A percentile compares a stretch with the other conserved stretches of the same genome.
These are phyloP conservation scores for Pungitius pungitius DNA, from an alignment of 2,113 vertebrate species.

Conservation along the genomic window DNA sequence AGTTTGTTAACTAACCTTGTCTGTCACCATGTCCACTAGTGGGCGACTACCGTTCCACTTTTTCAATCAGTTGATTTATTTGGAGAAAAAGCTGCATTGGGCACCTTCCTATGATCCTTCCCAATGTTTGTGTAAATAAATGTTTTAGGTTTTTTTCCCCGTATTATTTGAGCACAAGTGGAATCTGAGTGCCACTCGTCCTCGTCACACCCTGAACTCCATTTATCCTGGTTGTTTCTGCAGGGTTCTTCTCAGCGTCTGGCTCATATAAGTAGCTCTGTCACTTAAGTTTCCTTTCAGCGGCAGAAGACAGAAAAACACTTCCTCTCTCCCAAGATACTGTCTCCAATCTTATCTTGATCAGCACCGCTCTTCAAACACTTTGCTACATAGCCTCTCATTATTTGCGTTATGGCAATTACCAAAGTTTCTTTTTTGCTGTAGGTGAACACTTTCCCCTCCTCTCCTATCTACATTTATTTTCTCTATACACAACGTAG, in stretches of 20 bases:
- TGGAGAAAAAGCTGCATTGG: slow-evolving; percentile 7
- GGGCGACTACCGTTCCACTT: slow-evolving; percentile 35
- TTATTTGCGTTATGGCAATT: slow-evolving; percentile 79
- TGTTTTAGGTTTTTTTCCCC: background rate
- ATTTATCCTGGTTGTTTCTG: slow-evolving; percentile 48
- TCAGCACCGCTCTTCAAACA: slow-evolving; percentile 78
- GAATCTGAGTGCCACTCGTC: slow-evolving; percentile 32
- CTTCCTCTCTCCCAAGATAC: slow-evolving; percentile 63
- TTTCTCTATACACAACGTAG: slow-evolving; percentile 54
- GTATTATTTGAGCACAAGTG: slow-evolving; percentile 21
- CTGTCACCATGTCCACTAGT: slow-evolving; percentile 58
- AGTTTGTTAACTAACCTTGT: background rate
- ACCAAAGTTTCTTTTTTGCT: slow-evolving; percentile 71
- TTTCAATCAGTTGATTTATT: slow-evolving; percentile 4
- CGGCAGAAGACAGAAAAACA: slow-evolving; percentile 67
- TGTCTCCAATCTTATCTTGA: slow-evolving; percentile 81
- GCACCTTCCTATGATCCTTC: background rate
- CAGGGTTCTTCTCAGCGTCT: slow-evolving; percentile 49
- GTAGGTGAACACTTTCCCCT: slow-evolving; percentile 67
- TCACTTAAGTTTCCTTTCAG: slow-evolving; percentile 64
- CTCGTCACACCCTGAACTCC: slow-evolving; percentile 41
- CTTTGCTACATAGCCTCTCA: slow-evolving; percentile 73
- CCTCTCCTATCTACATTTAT: slow-evolving; percentile 42
- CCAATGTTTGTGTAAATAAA: background rate
- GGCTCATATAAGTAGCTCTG: slow-evolving; percentile 53